A percentile compares a stretch with the other conserved stretches of the same genome.
phyloP scores from a whole-genome alignment of 2,113 vertebrate species.

The Isurus oxyrinchus region DNA sequence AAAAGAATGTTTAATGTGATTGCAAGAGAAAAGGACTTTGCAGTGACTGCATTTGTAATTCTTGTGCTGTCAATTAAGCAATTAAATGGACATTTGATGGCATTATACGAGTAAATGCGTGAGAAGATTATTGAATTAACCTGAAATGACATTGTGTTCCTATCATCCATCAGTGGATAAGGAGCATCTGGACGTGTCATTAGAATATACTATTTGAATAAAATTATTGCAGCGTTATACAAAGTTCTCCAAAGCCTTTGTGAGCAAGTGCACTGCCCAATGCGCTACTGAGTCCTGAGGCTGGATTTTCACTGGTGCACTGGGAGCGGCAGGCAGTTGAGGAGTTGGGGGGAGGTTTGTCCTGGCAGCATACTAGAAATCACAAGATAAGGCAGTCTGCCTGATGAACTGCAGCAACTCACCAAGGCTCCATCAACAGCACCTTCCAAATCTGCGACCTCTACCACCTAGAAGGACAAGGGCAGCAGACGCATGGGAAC shows the following conservation, averaged over 20 bases:
- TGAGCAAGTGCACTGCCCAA: neutral
- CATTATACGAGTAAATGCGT: neutral
- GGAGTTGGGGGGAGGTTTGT: too few relatives aligned
- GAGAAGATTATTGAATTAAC: conserved; percentile 15
- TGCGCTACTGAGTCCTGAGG: neutral
- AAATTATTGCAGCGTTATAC: neutral
- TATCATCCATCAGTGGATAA: conserved; percentile 15
- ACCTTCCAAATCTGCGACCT: too few relatives aligned
- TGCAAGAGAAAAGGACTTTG: conserved; percentile 23
- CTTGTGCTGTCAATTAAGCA: conserved; percentile 1
- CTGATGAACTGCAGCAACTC: too few relatives aligned
- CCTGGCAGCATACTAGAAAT: too few relatives aligned
- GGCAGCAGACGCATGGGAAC: too few relatives aligned
- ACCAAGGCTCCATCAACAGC: too few relatives aligned
- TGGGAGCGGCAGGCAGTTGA: too few relatives aligned
- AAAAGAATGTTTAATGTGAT: conserved; percentile 22
- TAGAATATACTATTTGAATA: neutral
- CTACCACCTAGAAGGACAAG: too few relatives aligned
- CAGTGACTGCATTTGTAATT: conserved; percentile 1
- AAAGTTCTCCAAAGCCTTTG: neutral
- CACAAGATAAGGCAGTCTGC: too few relatives aligned
- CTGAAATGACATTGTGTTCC: neutral
- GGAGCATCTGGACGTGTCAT: neutral
- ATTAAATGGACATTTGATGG: conserved; percentile 27
- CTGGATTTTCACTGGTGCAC: neutral